Base-by-base conservation (phyloP, 2,113 vertebrate species). In the Corythornis vintsioides region DNA sequence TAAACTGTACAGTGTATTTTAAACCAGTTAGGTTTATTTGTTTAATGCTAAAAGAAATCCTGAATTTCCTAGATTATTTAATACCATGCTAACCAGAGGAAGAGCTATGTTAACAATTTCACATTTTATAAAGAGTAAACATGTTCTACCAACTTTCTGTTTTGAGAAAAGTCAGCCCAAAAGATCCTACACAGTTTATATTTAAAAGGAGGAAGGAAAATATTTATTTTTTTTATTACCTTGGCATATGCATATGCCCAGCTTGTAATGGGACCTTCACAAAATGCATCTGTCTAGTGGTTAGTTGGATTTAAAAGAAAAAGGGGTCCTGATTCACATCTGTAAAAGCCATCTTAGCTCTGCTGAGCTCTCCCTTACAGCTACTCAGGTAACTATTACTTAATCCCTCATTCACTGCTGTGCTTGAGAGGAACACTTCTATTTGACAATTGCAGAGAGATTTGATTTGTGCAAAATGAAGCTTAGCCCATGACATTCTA, bases 1-100 rank as follows among this genome's bases (percentile, higher is more conserved):
- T 90, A 90, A 96, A 85, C 33, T 84, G 92, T 69, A 84, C 1
- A 7, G 47, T 52, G 10, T 73, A 40, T 89, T 92, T 89, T 90
- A 76, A 89, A 77, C 45, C 9, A 40, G 33, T 72, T 31, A 86
- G 26, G 59, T 79, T 76, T 71, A 13, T 84, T 86, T 72, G 40
- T 43, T 38, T 24, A 73, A 50, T 66, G 45, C 55, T 79, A 53
- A 70, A 78, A 64, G 45, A 79, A 93, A 75, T 63, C 42, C 10
- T 4, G 20, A 31, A 16, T 82, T 94, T 88, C 13, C 7, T n/a
- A 9, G 15, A 22, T 63, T 79, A 16, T 52, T 95, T 86, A 90
- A 75, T 78, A 26, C 21, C 13, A 50, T 7, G 55, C 63, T 73
- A 92, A 94, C 75, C 31, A 61, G 6, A 59, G 61, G 50, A 86